These are phyloP conservation scores for Oncorhynchus keta DNA, from an alignment of 2,113 vertebrate genomes.

Conservation along the genomic window DNA sequence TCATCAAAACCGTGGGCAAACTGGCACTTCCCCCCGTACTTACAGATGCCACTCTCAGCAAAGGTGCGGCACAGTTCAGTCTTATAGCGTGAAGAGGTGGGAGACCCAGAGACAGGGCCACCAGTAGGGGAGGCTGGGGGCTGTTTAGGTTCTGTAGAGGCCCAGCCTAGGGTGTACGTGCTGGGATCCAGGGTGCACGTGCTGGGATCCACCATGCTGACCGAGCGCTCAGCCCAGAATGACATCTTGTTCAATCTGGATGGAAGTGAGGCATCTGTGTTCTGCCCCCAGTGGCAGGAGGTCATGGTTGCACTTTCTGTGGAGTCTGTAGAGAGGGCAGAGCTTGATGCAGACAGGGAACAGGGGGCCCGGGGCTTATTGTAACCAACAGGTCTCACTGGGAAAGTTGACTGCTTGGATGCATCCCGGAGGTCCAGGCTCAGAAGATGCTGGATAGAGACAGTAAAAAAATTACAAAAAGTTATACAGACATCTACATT, in stretches of 20 bases:
- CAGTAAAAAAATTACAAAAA: not conserved
- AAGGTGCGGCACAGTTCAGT: conserved; percentile 79
- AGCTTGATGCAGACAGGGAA: conserved; percentile 37
- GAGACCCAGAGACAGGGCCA: conserved; percentile 40
- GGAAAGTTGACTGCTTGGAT: conserved; percentile 29
- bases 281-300: conserved; percentile 57
- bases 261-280: conserved; percentile 26
- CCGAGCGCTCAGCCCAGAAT: conserved; percentile 67
- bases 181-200: conserved; percentile 55
- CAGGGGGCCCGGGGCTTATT: conserved; percentile 39
- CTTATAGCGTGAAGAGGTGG: conserved; percentile 73
- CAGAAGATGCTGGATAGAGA: conserved; percentile 60
- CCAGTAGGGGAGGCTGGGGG: conserved; percentile 49
- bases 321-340: conserved; percentile 33
- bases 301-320: conserved; percentile 24
- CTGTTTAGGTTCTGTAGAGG: conserved; percentile 28
- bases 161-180: conserved; percentile 59
- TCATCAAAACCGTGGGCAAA: conserved; percentile 84
- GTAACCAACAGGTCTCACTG: conserved; percentile 50
- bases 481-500: not conserved
- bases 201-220: conserved; percentile 73
- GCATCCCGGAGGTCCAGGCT: conserved; percentile 64
- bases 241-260: conserved; percentile 56
- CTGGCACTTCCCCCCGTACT: conserved; percentile 81
- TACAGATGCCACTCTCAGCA: conserved; percentile 74